Conservation (phyloP, 2,113 vertebrate genomes). For the Chunga burmeisteri region DNA sequence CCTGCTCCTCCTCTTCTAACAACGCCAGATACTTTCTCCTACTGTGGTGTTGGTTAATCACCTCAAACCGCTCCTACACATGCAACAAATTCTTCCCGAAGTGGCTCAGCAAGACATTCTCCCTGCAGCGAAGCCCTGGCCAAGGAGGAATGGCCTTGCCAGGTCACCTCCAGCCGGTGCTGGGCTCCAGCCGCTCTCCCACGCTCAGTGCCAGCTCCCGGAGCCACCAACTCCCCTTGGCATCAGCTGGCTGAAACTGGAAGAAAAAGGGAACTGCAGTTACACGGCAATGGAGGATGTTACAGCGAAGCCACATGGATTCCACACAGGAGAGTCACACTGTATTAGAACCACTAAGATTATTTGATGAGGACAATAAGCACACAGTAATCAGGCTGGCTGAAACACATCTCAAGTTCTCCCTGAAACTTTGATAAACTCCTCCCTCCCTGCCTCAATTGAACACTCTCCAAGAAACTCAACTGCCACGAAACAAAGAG, state of each 20-base stretch:
- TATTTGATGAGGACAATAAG: background rate
- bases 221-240: fast-evolving
- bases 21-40: background rate
- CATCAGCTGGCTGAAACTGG: background rate
- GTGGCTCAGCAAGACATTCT: background rate
- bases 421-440: background rate
- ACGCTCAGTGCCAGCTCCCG: background rate
- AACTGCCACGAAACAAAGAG: background rate
- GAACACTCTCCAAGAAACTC: background rate
- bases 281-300: background rate
- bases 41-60: background rate
- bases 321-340: background rate
- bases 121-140: background rate
- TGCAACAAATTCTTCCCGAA: background rate
- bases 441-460: background rate
- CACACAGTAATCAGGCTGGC: background rate
- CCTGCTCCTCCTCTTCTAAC: background rate
- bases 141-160: background rate
- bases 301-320: background rate
- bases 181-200: background rate
- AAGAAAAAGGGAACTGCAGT: background rate
- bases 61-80: background rate
- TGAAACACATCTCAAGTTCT: background rate
- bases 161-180: background rate
- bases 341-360: background rate